These are phyloP conservation scores for Drosophila meridiana DNA, from an alignment of 2,888 invertebrate genomes.

Conservation along the genomic window DNA sequence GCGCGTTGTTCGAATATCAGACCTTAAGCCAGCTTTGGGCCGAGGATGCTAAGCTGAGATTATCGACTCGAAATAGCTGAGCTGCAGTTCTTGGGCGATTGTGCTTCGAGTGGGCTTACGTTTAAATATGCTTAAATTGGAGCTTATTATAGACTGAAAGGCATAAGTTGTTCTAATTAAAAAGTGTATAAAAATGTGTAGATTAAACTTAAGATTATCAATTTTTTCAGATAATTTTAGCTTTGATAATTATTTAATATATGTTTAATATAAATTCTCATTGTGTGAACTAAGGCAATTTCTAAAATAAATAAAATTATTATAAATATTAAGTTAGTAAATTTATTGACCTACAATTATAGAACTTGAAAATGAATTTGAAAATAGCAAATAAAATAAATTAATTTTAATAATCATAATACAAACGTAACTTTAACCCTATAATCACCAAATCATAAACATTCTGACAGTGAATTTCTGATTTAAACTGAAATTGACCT, in stretches of 20 bases:
- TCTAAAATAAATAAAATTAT: too few species aligned
- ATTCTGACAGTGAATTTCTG: background rate
- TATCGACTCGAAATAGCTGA: conserved; percentile 34
- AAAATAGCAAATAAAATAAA: background rate
- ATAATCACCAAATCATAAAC: background rate
- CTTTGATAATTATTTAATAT: background rate
- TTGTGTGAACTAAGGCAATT: too few species aligned
- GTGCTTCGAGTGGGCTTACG: background rate
- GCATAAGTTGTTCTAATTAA: conserved; percentile 15
- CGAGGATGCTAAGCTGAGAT: conserved; percentile 46
- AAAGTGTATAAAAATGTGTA: conserved; percentile 3
- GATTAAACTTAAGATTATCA: background rate
- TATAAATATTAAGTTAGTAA: too few species aligned
- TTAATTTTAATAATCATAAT: background rate
- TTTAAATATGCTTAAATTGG: background rate
- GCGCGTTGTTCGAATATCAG: conserved; percentile 42
- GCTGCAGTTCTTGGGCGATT: background rate
- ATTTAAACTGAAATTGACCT: background rate
- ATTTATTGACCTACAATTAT: too few species aligned
- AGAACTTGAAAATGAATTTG: too few species aligned
- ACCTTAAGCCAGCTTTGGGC: conserved; percentile 30
- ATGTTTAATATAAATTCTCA: too few species aligned
- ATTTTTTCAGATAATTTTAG: background rate
- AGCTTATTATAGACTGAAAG: background rate
- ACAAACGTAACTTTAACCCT: background rate